Evolutionary conservation across 2,113 vertebrate genomes (phyloP), one percentile per base, ranked within the genome.

Genomic region (Syngnathus floridae): DNA sequence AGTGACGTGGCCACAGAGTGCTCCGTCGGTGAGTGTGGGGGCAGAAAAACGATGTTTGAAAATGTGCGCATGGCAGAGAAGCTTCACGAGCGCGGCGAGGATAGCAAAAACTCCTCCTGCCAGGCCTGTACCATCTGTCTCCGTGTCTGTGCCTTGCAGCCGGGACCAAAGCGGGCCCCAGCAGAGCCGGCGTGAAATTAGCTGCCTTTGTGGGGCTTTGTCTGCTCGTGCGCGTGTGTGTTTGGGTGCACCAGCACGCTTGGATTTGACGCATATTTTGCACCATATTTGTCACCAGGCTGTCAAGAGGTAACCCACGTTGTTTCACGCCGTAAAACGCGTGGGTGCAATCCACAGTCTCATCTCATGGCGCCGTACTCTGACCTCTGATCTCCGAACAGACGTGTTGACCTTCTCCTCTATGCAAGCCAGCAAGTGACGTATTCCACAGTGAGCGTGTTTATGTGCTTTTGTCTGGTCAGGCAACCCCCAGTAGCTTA

Each of bases 71-170:
- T 77, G 77, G 74, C 70, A 76, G 56, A 64, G 72, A 80, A 79
- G 68, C 70, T 64, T 54, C 41, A 17, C 60, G 60, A 51, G 67
- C 75, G 59, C 78, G 73, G 71, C 72, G 67, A 85, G 80, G 78
- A 87, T 67, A 82, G 83, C 73, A 80, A 75, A 85, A 74, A 82
- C 82, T 89, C 83, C 83, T 80, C 82, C 75, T 87, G 86, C 86
- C 88, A 89, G 84, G 81, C 84, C 82, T 85, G 82, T 79, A 85
- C 88, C 88, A 90, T 90, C 88, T 90, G 87, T 88, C 88, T 84
- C 83, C 75, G 77, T 87, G 85, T 90, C 87, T 88, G 87, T 87
- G 82, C 86, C 81, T 88, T 84, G 78, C 81, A 86, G 83, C 87
- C 84, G 60, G 83, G 85, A 84, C 86, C 86, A 88, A 86, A 82